Base-by-base conservation (phyloP, 2,888 invertebrate species). In the Rhodophaea formosa region DNA sequence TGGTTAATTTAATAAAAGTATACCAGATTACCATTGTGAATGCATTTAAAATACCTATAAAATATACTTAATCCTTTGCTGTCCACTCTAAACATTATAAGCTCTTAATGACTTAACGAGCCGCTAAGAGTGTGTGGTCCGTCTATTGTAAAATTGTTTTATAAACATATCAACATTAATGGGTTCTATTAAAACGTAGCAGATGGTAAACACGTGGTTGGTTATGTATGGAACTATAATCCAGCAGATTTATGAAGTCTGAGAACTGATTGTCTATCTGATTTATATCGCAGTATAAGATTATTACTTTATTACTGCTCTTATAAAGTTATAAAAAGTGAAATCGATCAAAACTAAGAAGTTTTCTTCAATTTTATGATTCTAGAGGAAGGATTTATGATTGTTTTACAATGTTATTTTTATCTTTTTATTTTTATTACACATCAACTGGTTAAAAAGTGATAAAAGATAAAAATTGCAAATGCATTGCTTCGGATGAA, bases 71-170 rank as follows among this genome's bases (percentile, higher is more conserved):
- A n/a, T n/a, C n/a, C n/a, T n/a, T n/a, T n/a, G n/a, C n/a, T n/a
- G n/a, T 30, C 61, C 62, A 71, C 70, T 74, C 70, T 74, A 75
- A 74, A 76, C 73, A 75, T 76, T 77, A 75, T 72, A 72, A 74
- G 74, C 74, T 63, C 56, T 77, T 76, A 74, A 72, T 70, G 67
- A 70, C 56, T 77, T 76, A 75, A 72, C 70, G 67, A 70, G 65
- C 64, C 65, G 66, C 64, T 69, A 59, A 57, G 63, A 68, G 68
- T 71, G 73, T 70, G 72, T 67, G 72, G 75, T 68, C 72, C 62
- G 63, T 35, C 23, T 49, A 45, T 32, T 58, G 42, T 64, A 58
- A 61, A 62, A 53, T 51, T 54, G 46, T 56, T 59, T 57, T 49
- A 43, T 59, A 64, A 64, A 61, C 62, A 62, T 44, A 58, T 49